Conservation (phyloP, 2,113 vertebrate genomes). For the Nothobranchius kuhntae region DNA sequence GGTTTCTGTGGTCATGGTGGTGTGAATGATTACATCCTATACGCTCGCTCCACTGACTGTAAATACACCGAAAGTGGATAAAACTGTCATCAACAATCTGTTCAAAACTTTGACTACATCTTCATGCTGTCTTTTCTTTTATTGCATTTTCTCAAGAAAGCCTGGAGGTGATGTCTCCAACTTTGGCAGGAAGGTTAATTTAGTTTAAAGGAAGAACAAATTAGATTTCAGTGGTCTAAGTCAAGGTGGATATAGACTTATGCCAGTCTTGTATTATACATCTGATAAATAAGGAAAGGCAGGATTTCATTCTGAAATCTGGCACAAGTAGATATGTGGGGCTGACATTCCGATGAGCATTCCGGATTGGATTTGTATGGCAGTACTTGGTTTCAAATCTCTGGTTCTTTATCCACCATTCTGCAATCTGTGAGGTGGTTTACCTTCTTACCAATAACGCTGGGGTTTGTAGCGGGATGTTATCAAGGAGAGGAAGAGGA, state of each 20-base stretch:
- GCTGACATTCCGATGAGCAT: too few species aligned
- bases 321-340: not conserved
- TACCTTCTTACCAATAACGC: too few species aligned
- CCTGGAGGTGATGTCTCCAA: not conserved
- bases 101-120: slow-evolving; percentile 17
- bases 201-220: not conserved
- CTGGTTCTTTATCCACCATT: too few species aligned
- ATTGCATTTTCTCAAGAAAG: not conserved
- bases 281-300: too few species aligned
- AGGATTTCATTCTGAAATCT: not conserved
- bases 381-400: too few species aligned
- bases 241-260: not conserved
- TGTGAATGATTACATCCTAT: slow-evolving; percentile 37
- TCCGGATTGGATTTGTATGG: too few species aligned
- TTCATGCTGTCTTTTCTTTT: slow-evolving; percentile 2
- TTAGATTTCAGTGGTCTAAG: not conserved
- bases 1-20: slow-evolving; percentile 42
- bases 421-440: too few species aligned
- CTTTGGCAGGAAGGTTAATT: not conserved
- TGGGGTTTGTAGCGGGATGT: too few species aligned
- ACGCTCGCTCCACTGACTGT: slow-evolving; percentile 16
- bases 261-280: not conserved
- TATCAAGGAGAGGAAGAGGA: too few species aligned
- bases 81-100: slow-evolving; percentile 29
- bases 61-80: not conserved